Evolutionary conservation across 2,113 vertebrate genomes (phyloP).

Genomic region (Helogale parvula): DNA sequence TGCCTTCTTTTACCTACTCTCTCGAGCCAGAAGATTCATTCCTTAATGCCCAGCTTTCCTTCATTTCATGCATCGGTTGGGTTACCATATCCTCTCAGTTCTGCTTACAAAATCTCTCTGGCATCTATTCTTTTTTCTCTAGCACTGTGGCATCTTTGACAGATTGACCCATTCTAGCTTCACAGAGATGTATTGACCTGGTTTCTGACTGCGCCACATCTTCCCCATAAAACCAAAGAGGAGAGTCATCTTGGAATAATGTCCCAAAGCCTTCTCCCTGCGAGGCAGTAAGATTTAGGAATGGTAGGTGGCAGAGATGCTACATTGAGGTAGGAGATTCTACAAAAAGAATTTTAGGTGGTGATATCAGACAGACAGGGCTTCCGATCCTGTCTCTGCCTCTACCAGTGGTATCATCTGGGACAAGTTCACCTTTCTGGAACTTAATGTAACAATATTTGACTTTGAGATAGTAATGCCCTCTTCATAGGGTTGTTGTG

Average conservation of each 20-base stretch:
- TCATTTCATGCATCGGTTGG: background rate
- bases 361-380: background rate
- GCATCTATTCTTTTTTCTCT: background rate
- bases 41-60: background rate
- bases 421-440: background rate
- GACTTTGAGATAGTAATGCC: background rate
- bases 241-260: background rate
- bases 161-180: background rate
- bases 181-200: background rate
- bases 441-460: background rate
- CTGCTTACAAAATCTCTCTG: background rate
- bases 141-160: background rate
- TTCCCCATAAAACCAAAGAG: background rate
- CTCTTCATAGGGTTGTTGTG: background rate
- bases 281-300: background rate
- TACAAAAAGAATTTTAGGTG: background rate
- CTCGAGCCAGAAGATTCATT: background rate
- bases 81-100: background rate
- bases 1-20: background rate
- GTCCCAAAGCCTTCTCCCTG: background rate
- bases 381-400: background rate
- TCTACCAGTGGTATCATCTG: background rate
- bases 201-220: background rate
- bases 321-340: background rate
- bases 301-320: background rate